phyloP scores from a whole-genome alignment of 2,888 invertebrate species.

The Leptinotarsa juncta region DNA sequence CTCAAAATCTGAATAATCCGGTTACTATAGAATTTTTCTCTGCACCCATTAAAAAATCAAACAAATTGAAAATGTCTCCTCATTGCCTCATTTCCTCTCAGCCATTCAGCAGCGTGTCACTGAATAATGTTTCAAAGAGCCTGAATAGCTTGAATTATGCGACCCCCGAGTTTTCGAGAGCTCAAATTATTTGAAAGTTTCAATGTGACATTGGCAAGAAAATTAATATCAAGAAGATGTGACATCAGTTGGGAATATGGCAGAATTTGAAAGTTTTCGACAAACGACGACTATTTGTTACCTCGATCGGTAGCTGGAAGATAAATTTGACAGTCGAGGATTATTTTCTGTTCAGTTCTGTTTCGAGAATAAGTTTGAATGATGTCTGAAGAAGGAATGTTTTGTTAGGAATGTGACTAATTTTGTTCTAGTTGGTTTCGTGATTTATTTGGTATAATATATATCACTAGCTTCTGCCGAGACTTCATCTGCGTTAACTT shows the following conservation, averaged over 20 bases:
- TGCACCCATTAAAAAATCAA: constrained; percentile 13
- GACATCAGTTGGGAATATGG: constrained; percentile 1
- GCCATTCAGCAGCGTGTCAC: constrained; percentile 1
- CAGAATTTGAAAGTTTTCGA: constrained; percentile 2
- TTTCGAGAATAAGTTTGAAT: neutral
- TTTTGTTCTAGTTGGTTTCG: no score
- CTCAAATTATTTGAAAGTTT: constrained; percentile 11
- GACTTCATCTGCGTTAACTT: no score
- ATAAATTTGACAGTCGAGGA: neutral
- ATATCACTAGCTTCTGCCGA: no score
- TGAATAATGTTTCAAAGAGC: constrained; percentile 5
- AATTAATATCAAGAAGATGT: constrained; percentile 11
- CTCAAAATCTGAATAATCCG: constrained; percentile 4
- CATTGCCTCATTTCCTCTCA: constrained; percentile 9
- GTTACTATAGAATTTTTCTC: constrained; percentile 5
- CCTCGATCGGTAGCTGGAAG: neutral
- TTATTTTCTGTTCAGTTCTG: neutral
- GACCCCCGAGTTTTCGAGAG: neutral
- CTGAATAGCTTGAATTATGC: constrained; percentile 13
- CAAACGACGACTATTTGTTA: neutral
- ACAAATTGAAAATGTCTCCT: constrained; percentile 9
- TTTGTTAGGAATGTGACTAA: no score
- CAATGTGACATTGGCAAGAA: constrained; percentile 12
- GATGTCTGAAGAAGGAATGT: no score
- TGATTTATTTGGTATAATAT: no score